Percentiles rank a stretch among this genome's conserved stretches.
Evolutionary conservation across 2,113 vertebrate genomes (phyloP).

Genomic region (Pelusios castaneus): DNA sequence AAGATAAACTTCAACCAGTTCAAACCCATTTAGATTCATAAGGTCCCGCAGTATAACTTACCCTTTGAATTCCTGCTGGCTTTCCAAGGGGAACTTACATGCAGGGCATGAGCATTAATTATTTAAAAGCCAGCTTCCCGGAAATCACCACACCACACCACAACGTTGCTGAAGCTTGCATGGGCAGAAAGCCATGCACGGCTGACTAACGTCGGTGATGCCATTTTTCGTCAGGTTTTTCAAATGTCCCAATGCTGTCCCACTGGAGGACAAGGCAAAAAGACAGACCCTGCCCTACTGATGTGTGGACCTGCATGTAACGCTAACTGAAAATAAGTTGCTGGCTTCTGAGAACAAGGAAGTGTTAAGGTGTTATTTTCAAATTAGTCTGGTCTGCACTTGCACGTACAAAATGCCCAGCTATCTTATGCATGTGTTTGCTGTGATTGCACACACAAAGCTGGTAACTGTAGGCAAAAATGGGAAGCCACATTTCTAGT

Average conservation of each 20-base stretch:
- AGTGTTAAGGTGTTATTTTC: fast-evolving
- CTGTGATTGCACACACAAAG: background rate
- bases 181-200: background rate
- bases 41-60: too few species aligned
- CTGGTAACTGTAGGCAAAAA: background rate
- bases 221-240: background rate
- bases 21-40: too few species aligned
- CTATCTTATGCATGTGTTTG: fast-evolving
- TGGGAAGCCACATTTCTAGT: background rate
- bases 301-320: background rate
- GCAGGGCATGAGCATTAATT: background rate
- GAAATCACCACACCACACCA: background rate
- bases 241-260: background rate
- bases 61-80: too few species aligned
- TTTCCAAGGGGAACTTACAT: background rate
- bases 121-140: background rate
- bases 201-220: background rate
- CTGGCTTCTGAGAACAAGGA: background rate
- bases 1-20: background rate
- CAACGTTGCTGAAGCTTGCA: background rate
- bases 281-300: background rate
- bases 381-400: background rate
- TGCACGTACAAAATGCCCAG: background rate
- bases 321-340: background rate
- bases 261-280: background rate